Evolutionary conservation across 2,888 invertebrate species (phyloP).

Genomic region (Andrena fulva): DNA sequence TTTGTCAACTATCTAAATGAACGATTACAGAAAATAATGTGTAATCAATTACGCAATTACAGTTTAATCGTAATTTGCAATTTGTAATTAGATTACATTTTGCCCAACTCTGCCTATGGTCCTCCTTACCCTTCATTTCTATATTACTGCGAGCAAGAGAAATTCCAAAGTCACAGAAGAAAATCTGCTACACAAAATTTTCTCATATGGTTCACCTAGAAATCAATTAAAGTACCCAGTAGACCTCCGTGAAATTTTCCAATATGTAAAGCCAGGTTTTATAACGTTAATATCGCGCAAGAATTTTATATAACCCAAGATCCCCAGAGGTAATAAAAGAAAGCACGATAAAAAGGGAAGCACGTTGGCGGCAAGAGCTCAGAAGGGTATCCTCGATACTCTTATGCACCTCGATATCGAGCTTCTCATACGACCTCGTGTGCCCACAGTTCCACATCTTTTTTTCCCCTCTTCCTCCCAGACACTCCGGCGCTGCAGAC

Average conservation of each 20-base stretch:
- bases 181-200: too few species aligned
- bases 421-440: background rate
- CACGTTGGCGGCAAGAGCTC: background rate
- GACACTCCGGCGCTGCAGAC: background rate
- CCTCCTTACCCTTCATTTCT: too few species aligned
- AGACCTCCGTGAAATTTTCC: background rate
- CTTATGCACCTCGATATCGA: slow-evolving; percentile 8
- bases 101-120: too few species aligned
- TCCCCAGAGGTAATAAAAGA: slow-evolving; percentile 2
- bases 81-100: too few species aligned
- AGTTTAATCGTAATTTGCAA: too few species aligned
- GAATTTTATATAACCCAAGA: background rate
- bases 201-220: too few species aligned
- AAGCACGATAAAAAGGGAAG: background rate
- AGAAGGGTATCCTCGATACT: slow-evolving; percentile 7
- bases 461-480: background rate
- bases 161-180: too few species aligned
- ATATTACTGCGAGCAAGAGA: too few species aligned
- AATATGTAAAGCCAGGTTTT: background rate
- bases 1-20: too few species aligned
- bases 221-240: too few species aligned
- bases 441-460: background rate
- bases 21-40: too few species aligned
- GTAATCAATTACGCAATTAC: too few species aligned
- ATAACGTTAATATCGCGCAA: background rate